These are phyloP conservation scores for Drosophila niveifrons DNA, from an alignment of 2,888 invertebrate genomes.

Conservation along the genomic window DNA sequence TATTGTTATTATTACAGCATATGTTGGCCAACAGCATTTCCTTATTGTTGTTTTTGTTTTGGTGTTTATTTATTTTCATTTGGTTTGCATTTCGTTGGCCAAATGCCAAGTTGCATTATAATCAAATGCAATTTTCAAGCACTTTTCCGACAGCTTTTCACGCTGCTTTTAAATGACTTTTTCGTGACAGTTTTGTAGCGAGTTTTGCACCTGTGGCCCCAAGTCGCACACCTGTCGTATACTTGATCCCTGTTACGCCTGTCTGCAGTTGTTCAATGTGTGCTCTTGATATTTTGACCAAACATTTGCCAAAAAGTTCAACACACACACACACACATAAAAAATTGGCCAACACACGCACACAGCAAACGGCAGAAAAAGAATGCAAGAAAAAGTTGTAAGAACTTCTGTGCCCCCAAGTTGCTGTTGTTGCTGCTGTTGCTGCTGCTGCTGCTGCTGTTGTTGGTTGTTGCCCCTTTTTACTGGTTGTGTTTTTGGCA, in stretches of 20 bases:
- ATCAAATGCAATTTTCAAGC: conserved; percentile 60
- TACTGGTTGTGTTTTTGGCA: conserved; percentile 48
- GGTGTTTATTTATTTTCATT: conserved; percentile 22
- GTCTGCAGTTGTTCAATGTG: conserved; percentile 42
- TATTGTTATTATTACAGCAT: conserved; percentile 50
- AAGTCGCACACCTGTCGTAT: conserved; percentile 20
- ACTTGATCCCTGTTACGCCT: conserved; percentile 46
- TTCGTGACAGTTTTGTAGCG: conserved; percentile 35
- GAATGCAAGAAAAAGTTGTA: conserved; percentile 52
- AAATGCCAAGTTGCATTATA: conserved; percentile 62
- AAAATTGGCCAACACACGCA: conserved; percentile 35
- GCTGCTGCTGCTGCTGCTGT: background rate
- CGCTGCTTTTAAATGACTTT: conserved; percentile 57
- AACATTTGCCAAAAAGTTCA: conserved; percentile 60
- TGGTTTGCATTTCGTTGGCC: conserved; percentile 26
- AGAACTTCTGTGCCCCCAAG: conserved; percentile 41
- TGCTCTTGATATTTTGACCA: conserved; percentile 60
- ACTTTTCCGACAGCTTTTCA: conserved; percentile 44
- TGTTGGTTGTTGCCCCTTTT: conserved; percentile 3
- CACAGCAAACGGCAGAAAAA: conserved; percentile 44
- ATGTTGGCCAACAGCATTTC: conserved; percentile 47
- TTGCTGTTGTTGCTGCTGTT: background rate
- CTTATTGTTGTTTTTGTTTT: background rate
- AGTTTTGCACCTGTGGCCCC: conserved; percentile 36
- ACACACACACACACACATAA: conserved; percentile 27